These are phyloP conservation scores for Coleophora deauratella DNA, from an alignment of 2,888 invertebrate species.

Conservation along the genomic window DNA sequence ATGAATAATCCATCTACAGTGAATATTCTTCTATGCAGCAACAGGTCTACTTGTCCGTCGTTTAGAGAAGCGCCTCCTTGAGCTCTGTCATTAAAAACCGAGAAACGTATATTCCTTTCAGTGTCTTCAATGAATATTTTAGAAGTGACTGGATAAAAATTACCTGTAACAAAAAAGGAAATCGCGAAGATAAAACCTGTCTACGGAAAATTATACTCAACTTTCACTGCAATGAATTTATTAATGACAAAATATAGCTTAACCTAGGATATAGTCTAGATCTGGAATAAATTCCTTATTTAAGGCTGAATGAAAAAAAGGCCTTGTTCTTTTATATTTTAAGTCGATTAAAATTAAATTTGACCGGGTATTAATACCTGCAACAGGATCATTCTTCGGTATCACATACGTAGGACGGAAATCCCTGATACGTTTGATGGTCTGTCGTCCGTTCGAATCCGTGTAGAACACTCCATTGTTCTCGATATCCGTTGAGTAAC, in stretches of 20 bases:
- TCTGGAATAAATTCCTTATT: too few species aligned
- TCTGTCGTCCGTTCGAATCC: constrained; percentile 94
- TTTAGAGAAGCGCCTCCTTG: constrained; percentile 85
- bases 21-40: constrained; percentile 87
- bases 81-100: constrained; percentile 82
- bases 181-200: too few species aligned
- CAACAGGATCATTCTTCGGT: constrained; percentile 22
- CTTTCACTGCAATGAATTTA: too few species aligned
- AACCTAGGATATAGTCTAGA: too few species aligned
- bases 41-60: constrained; percentile 84
- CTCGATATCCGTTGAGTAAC: constrained; percentile 78
- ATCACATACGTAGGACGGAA: constrained; percentile 33
- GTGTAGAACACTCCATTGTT: constrained; percentile 85
- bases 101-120: constrained; percentile 55
- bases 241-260: too few species aligned
- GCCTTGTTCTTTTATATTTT: too few species aligned
- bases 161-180: constrained; percentile 57
- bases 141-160: constrained; percentile 94
- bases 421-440: constrained; percentile 79
- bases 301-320: too few species aligned
- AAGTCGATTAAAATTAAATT: too few species aligned
- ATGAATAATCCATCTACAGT: constrained; percentile 77
- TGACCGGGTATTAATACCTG: constrained; percentile 24
- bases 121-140: constrained; percentile 81
- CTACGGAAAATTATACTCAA: too few species aligned